A percentile compares a stretch with the other conserved stretches of the same genome.
phyloP scores from a whole-genome alignment of 2,888 invertebrate species.

The Suillia variegata region DNA sequence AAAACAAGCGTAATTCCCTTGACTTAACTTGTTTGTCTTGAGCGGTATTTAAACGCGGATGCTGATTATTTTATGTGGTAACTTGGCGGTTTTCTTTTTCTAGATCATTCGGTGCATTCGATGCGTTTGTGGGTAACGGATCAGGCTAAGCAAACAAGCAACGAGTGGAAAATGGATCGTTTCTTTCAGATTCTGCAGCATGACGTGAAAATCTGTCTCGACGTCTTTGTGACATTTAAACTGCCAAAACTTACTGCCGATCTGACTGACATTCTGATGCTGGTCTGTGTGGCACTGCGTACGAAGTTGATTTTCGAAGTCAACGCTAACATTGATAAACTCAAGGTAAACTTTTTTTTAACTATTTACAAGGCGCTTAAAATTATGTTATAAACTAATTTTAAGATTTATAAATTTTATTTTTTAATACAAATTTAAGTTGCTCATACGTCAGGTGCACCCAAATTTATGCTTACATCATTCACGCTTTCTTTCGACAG shows the following conservation, averaged over 20 bases:
- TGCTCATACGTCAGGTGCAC: background rate
- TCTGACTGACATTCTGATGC: constrained; percentile 73
- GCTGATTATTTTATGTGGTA: background rate
- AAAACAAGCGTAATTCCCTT: too few species aligned
- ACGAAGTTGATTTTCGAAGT: constrained; percentile 82
- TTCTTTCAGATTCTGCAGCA: constrained; percentile 74
- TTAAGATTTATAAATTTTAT: background rate
- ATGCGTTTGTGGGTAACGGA: constrained; percentile 78
- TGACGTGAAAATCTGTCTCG: constrained; percentile 69
- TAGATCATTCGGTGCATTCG: constrained; percentile 81
- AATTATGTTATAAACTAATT: too few species aligned
- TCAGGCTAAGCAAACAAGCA: constrained; percentile 74
- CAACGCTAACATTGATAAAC: constrained; percentile 73
- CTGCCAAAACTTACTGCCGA: constrained; percentile 63
- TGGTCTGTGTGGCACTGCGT: constrained; percentile 80
- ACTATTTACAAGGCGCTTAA: background rate
- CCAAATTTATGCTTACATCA: background rate
- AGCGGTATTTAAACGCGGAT: background rate
- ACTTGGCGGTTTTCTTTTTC: background rate
- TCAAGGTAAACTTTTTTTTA: constrained; percentile 69
- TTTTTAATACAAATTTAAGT: background rate
- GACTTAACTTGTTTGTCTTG: background rate
- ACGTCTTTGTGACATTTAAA: constrained; percentile 66
- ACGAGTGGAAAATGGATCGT: constrained; percentile 75
- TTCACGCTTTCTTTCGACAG: constrained; percentile 60